phyloP scores from a whole-genome alignment of 2,888 invertebrate species.

The Phania funesta region DNA sequence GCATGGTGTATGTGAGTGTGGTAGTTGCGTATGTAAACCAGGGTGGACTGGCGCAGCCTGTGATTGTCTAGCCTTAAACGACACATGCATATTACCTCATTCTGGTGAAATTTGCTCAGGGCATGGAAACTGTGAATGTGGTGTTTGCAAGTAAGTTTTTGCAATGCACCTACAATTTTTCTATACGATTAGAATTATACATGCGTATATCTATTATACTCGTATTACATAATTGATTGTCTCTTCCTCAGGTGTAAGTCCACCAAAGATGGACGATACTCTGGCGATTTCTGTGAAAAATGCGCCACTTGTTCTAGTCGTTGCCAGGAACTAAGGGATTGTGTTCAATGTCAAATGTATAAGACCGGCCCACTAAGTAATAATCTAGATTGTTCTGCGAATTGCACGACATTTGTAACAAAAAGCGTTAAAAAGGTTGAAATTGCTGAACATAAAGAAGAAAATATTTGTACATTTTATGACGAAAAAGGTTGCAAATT shows the following conservation, averaged over 20 bases:
- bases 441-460: conserved; percentile 88
- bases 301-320: conserved; percentile 97
- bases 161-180: neutral
- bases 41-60: conserved; percentile 93
- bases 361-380: conserved; percentile 86
- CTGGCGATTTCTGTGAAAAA: conserved; percentile 93
- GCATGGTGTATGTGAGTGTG: conserved; percentile 94
- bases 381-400: conserved; percentile 82
- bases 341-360: conserved; percentile 96
- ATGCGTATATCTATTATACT: too few relatives aligned
- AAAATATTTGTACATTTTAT: conserved; percentile 89
- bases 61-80: conserved; percentile 88
- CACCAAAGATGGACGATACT: conserved; percentile 86
- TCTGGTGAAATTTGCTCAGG: conserved; percentile 88
- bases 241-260: conserved; percentile 81
- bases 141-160: conserved; percentile 85
- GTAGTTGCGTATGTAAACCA: conserved; percentile 88
- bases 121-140: conserved; percentile 94
- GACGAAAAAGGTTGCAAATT: conserved; percentile 95
- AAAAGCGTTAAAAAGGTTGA: conserved; percentile 82
- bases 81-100: conserved; percentile 87
- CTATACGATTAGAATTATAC: neutral
- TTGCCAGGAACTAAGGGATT: conserved; percentile 94
- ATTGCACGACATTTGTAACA: conserved; percentile 85
- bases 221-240: neutral